Evolutionary conservation across 1,140 invertebrate genomes (phyloP).

Genomic region (Cydia pomonella): DNA sequence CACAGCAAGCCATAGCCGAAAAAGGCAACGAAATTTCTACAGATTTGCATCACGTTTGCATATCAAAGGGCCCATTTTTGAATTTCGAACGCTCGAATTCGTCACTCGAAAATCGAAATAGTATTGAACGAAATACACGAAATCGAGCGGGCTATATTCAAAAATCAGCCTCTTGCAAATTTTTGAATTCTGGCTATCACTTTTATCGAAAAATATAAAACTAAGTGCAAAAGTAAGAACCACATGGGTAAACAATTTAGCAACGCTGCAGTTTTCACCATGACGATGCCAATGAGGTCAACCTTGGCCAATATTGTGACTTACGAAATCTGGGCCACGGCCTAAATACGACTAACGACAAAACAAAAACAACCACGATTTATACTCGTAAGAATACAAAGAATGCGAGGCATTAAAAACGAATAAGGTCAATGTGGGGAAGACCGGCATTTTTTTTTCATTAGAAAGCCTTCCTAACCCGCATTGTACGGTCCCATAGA

Average conservation of each 20-base stretch:
- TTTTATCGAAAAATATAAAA: not conserved
- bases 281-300: not conserved
- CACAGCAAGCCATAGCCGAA: too few species aligned
- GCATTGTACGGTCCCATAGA: too few species aligned
- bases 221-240: not conserved
- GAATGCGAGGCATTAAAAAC: not conserved
- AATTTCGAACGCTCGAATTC: too few species aligned
- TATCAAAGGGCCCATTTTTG: too few species aligned
- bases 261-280: conserved; percentile 15
- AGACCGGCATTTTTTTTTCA: not conserved
- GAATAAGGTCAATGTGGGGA: not conserved
- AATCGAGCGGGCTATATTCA: too few species aligned
- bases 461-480: too few species aligned
- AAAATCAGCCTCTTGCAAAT: too few species aligned
- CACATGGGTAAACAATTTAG: not conserved
- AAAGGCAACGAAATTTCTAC: too few species aligned
- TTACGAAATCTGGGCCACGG: conserved; percentile 2
- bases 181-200: too few species aligned
- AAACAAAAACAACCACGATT: not conserved
- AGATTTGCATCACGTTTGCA: too few species aligned
- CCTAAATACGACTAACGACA: not conserved
- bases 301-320: conserved; percentile 2
- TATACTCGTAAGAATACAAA: not conserved
- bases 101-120: too few species aligned
- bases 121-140: too few species aligned